Evolutionary conservation across 2,797 vertebrate species (phyloP).

Genomic region (Enteromius paludinosus): DNA sequence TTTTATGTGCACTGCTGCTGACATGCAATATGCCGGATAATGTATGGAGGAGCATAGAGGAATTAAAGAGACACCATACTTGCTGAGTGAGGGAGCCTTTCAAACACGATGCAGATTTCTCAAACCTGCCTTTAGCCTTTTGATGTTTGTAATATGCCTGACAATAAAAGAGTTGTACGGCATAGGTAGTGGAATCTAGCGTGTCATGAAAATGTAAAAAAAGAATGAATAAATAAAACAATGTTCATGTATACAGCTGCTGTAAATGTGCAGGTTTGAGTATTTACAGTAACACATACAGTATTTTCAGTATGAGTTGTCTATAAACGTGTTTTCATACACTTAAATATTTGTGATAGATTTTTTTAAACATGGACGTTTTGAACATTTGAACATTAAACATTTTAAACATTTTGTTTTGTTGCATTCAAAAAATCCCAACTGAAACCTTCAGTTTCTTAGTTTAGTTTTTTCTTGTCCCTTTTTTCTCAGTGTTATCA

Average conservation of each 20-base stretch:
- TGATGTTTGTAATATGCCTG: neutral
- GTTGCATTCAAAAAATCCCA: neutral
- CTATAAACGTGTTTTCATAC: neutral
- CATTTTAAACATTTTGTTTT: neutral
- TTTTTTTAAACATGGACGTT: neutral
- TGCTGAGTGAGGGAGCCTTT: slow-evolving; percentile 38
- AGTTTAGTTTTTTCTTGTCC: no score
- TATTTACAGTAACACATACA: neutral
- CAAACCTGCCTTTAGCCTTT: neutral
- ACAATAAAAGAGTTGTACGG: neutral
- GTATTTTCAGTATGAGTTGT: neutral
- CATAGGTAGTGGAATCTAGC: neutral
- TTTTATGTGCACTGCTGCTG: slow-evolving; percentile 60
- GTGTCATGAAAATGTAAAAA: neutral
- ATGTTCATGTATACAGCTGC: neutral
- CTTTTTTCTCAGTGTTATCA: no score
- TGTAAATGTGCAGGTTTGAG: neutral
- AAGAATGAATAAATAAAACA: neutral
- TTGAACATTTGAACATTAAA: no score
- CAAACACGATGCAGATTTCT: slow-evolving; percentile 18
- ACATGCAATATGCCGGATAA: slow-evolving; percentile 57
- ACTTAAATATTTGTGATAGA: neutral
- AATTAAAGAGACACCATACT: slow-evolving; percentile 53
- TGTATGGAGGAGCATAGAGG: slow-evolving; percentile 50
- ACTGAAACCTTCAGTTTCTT: neutral